phyloP scores from a whole-genome alignment of 2,113 vertebrate species.

The Parotia lawesii region DNA sequence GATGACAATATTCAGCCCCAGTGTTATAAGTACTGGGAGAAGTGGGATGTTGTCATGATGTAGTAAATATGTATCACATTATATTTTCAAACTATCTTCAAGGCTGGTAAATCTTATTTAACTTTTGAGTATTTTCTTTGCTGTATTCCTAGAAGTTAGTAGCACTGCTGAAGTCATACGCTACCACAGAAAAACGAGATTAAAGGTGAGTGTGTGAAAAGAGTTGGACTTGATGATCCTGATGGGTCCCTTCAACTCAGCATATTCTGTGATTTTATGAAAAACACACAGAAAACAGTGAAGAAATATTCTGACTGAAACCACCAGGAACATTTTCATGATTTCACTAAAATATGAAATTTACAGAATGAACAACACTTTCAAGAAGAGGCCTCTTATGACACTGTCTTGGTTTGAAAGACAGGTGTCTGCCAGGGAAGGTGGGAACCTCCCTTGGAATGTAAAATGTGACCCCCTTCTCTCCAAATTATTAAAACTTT shows the following conservation, averaged over 20 bases:
- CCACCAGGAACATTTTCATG: accelerated
- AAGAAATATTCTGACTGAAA: not conserved
- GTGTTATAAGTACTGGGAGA: not conserved
- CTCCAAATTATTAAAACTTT: not conserved
- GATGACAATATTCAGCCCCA: not conserved
- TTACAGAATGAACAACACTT: not conserved
- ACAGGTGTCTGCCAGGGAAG: not conserved
- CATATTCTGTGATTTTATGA: not conserved
- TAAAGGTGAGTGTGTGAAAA: not conserved
- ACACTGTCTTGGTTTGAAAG: not conserved
- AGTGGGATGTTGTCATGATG: not conserved
- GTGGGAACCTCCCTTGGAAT: not conserved
- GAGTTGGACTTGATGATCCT: no score
- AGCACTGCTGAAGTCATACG: not conserved
- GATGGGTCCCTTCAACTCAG: not conserved
- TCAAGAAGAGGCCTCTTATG: not conserved
- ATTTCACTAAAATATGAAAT: not conserved
- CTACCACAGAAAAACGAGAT: not conserved
- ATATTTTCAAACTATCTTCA: not conserved
- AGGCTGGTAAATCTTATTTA: not conserved
- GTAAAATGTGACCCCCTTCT: not conserved
- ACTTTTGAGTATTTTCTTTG: not conserved
- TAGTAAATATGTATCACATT: not conserved
- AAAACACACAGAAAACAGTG: not conserved
- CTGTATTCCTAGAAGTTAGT: not conserved